phyloP scores from a whole-genome alignment of 64 coral and sea anemone species.

The Stichodactyla helianthus region DNA sequence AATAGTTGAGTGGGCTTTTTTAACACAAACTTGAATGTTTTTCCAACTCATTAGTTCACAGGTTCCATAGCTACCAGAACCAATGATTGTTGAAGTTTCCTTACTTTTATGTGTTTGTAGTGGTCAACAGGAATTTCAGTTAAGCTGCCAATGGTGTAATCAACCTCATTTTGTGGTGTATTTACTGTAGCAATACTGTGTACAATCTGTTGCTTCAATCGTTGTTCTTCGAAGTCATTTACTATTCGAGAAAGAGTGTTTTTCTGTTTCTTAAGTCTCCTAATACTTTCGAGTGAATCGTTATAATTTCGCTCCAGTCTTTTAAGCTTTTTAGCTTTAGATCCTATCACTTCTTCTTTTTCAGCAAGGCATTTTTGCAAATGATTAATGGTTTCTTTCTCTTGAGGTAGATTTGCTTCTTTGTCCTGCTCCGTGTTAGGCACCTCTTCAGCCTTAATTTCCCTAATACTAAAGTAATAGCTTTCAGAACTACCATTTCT shows the following conservation, averaged over 20 bases:
- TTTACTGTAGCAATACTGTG: constrained; percentile 9
- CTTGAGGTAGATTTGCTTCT: constrained; percentile 28
- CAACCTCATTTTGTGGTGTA: constrained; percentile 1
- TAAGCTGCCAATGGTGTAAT: neutral
- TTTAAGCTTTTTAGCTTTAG: constrained; percentile 21
- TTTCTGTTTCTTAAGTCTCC: constrained; percentile 44
- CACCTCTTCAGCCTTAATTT: constrained; percentile 9
- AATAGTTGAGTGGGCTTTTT: constrained; percentile 15
- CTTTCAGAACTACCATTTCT: constrained; percentile 37
- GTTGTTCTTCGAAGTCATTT: constrained; percentile 38
- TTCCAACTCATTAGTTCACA: constrained; percentile 41
- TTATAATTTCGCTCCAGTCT: neutral
- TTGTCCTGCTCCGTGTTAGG: neutral
- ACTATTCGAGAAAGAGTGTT: constrained; percentile 19
- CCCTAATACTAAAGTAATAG: constrained; percentile 38
- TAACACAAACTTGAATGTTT: constrained; percentile 52
- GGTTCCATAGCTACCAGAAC: constrained; percentile 40
- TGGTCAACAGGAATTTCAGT: constrained; percentile 20
- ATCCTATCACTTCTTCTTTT: constrained; percentile 26
- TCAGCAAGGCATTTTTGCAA: constrained; percentile 11
- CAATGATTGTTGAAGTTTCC: constrained; percentile 15
- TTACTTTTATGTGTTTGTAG: neutral
- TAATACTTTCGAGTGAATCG: neutral
- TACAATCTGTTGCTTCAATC: neutral
- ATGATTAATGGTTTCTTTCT: constrained; percentile 5